Conservation (phyloP, 1,140 invertebrate genomes). For the Drosophila ercepeae region DNA sequence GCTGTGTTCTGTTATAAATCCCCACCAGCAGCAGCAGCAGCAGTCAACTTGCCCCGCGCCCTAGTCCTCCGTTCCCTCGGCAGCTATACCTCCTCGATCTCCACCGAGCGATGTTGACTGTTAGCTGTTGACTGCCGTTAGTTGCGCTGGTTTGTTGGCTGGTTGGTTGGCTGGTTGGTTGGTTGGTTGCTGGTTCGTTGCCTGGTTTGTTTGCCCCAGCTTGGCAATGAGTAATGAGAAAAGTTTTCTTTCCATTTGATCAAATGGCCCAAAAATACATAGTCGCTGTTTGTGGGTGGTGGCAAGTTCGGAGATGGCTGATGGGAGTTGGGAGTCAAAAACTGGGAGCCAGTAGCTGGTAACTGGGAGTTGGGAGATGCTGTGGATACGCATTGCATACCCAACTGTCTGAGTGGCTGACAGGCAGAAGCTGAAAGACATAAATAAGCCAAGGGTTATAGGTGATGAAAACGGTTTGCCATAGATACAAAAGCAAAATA, state of each 20-base stretch:
- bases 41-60: conserved; percentile 3
- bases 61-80: background rate
- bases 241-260: conserved; percentile 81
- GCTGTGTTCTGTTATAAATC: conserved; percentile 73
- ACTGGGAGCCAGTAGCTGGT: background rate
- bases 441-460: conserved; percentile 26
- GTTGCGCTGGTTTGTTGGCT: conserved; percentile 68
- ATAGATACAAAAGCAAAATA: conserved; percentile 11
- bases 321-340: background rate
- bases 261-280: conserved; percentile 77
- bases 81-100: background rate
- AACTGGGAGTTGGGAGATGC: conserved; percentile 41
- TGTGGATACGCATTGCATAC: conserved; percentile 58
- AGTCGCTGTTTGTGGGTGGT: conserved; percentile 48
- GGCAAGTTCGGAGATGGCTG: conserved; percentile 12
- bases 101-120: conserved; percentile 57
- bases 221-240: conserved; percentile 81
- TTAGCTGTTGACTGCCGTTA: conserved; percentile 78
- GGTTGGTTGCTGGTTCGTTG: conserved; percentile 48
- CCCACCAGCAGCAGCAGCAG: conserved; percentile 42
- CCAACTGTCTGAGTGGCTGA: conserved; percentile 45
- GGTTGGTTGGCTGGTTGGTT: conserved; percentile 29
- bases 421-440: conserved; percentile 23
- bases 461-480: conserved; percentile 17
- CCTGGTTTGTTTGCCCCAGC: conserved; percentile 59